phyloP scores from a whole-genome alignment of 2,888 invertebrate species.

The Eupithecia vulgata region DNA sequence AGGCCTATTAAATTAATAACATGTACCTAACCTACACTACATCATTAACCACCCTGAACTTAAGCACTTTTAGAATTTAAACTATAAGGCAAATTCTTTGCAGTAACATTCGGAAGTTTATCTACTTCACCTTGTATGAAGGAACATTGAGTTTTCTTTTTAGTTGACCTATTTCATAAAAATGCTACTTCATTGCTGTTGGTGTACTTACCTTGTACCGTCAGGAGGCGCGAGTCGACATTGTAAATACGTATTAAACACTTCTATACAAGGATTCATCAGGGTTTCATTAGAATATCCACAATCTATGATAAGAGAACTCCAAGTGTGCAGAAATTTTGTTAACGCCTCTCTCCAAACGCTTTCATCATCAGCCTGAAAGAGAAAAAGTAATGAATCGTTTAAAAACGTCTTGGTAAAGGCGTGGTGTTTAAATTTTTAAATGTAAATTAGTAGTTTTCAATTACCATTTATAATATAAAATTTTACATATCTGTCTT shows the following conservation, averaged over 20 bases:
- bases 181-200: neutral
- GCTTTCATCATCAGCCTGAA: constrained; percentile 73
- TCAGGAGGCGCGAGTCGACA: constrained; percentile 93
- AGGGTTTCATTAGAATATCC: constrained; percentile 71
- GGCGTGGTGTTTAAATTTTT: too few relatives aligned
- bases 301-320: constrained; percentile 73
- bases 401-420: neutral
- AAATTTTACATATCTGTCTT: too few relatives aligned
- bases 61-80: too few relatives aligned
- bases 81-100: neutral
- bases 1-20: too few relatives aligned
- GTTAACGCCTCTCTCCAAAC: constrained; percentile 78
- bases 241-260: constrained; percentile 92
- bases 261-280: constrained; percentile 79
- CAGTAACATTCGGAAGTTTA: neutral
- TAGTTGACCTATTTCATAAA: neutral
- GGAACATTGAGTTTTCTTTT: neutral
- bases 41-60: too few relatives aligned
- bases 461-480: too few relatives aligned
- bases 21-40: too few relatives aligned
- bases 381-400: constrained; percentile 14
- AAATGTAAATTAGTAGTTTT: too few relatives aligned
- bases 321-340: constrained; percentile 79
- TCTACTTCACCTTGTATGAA: neutral
- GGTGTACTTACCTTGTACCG: constrained; percentile 77